These are phyloP conservation scores for Caenorhabditis drosophilae DNA, from an alignment of 2,888 invertebrate genomes.

Conservation along the genomic window DNA sequence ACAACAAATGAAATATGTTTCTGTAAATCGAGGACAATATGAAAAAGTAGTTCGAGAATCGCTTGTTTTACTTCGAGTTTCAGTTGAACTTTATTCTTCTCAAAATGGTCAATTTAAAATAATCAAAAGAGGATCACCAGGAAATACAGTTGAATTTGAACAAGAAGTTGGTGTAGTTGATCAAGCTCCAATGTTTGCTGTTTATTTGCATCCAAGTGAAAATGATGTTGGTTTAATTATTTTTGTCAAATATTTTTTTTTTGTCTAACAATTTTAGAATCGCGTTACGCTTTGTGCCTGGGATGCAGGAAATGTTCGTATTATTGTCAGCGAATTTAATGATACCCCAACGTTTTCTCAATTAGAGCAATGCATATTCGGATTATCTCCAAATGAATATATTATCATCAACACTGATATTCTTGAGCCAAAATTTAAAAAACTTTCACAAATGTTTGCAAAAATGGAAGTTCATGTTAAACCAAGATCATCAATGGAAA, in stretches of 20 bases:
- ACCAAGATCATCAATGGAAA: slow-evolving; percentile 1
- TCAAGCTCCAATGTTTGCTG: slow-evolving; percentile 47
- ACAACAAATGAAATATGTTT: slow-evolving; percentile 41
- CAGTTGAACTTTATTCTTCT: slow-evolving; percentile 55
- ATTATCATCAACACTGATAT: slow-evolving; percentile 9
- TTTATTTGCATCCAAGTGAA: slow-evolving; percentile 37
- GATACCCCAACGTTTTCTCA: slow-evolving; percentile 53
- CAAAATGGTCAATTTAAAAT: slow-evolving; percentile 44
- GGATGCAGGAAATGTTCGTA: slow-evolving; percentile 50
- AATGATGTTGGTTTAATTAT: slow-evolving; percentile 30
- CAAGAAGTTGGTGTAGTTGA: slow-evolving; percentile 53
- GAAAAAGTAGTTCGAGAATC: slow-evolving; percentile 49
- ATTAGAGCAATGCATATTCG: slow-evolving; percentile 40
- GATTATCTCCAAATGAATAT: slow-evolving; percentile 29
- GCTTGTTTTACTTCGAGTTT: slow-evolving; percentile 39
- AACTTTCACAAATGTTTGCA: slow-evolving; percentile 18
- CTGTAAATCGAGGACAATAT: slow-evolving; percentile 52
- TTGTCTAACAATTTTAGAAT: slow-evolving; percentile 40
- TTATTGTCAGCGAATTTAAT: slow-evolving; percentile 49
- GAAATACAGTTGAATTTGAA: slow-evolving; percentile 56
- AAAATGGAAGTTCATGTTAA: slow-evolving; percentile 35
- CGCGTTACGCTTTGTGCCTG: slow-evolving; percentile 45
- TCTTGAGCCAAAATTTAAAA: slow-evolving; percentile 11
- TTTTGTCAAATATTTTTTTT: slow-evolving; percentile 6
- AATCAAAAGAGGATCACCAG: slow-evolving; percentile 49